These are phyloP conservation scores for Myotis vivesi DNA, from an alignment of 2,797 vertebrate genomes.

Conservation along the genomic window DNA sequence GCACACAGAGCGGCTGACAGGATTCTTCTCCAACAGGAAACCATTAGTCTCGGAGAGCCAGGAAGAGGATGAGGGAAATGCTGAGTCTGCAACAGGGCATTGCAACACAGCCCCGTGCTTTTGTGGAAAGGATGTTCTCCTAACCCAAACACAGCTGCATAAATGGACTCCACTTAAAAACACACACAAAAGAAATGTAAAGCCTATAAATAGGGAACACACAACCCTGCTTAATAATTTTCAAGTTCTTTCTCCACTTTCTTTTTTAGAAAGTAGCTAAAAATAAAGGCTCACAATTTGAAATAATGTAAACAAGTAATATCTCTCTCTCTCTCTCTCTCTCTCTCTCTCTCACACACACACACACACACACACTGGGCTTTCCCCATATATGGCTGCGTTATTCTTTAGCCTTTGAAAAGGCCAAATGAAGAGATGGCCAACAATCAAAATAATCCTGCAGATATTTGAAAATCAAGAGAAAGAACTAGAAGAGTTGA, in stretches of 20 bases:
- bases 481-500: not conserved
- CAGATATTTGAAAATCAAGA: slow-evolving; percentile 47
- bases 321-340: too few relatives aligned
- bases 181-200: not conserved
- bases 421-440: slow-evolving; percentile 72
- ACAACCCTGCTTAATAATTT: slow-evolving; percentile 50
- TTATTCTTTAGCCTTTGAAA: slow-evolving; percentile 68
- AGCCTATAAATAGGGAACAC: slow-evolving; percentile 40
- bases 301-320: slow-evolving; percentile 65
- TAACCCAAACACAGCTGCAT: slow-evolving; percentile 56
- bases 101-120: slow-evolving; percentile 41
- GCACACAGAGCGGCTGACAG: slow-evolving; percentile 45
- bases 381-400: slow-evolving; percentile 69
- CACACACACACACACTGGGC: not conserved
- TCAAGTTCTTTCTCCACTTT: slow-evolving; percentile 58
- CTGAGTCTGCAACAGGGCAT: slow-evolving; percentile 25
- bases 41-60: slow-evolving; percentile 39
- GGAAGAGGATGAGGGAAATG: not conserved
- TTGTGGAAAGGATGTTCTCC: slow-evolving; percentile 30
- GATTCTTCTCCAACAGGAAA: slow-evolving; percentile 69
- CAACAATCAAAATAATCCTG: slow-evolving; percentile 71
- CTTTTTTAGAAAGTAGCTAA: slow-evolving; percentile 70
- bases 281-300: slow-evolving; percentile 67
- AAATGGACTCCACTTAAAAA: slow-evolving; percentile 26
- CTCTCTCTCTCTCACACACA: too few relatives aligned